Conservation (phyloP, 2,113 vertebrate genomes). For the human (Homo sapiens) region GRCh38 chr22:31866501-31867000, state of each 20-base stretch:
- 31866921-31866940: not conserved
- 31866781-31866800: not conserved
- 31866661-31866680: fast-evolving
- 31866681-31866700: not conserved
- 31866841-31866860: not conserved
- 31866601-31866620: no score
- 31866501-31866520: no score
- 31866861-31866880: not conserved
- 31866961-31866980: not conserved
- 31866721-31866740: not conserved
- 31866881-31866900: not conserved
- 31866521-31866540: no score
- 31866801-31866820: not conserved
- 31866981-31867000: not conserved
- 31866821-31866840: not conserved
- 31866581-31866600: no score
- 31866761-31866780: not conserved
- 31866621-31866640: no score
- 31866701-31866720: not conserved
- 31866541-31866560: no score
- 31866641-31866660: no score
- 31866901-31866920: not conserved
- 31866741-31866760: not conserved
- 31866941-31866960: not conserved
- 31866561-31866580: no score